Evolutionary conservation across 2,888 invertebrate genomes (phyloP), one percentile per base, ranked within the genome.

Genomic region (Crepidodera aurea): DNA sequence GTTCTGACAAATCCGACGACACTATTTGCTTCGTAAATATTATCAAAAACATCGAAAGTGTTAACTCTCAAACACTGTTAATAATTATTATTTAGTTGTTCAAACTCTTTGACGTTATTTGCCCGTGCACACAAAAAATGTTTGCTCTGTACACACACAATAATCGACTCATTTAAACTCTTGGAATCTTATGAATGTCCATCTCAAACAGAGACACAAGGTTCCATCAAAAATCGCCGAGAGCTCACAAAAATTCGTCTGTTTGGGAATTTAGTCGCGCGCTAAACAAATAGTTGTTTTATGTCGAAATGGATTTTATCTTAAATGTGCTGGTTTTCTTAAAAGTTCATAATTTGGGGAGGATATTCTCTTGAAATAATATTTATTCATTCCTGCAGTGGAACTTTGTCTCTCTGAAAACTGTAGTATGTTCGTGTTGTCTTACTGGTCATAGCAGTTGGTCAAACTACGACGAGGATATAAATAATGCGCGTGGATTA

Each of bases 41-140:
- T 67, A 64, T 62, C 62, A 59, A 64, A 59, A 65, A 61, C 61
- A 68, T 55, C 62, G 62, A 66, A 75, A 72, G 75, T 76, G 75
- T 76, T 74, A 75, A 75, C 71, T 71, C 73, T 73, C 72, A 72
- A 74, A 74, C 73, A 74, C 64, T 70, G 68, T 69, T 69, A 67
- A 71, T 72, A 71, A 74, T 72, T 69, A 70, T n/a, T 68, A 62
- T 66, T 60, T 59, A 65, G 74, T 75, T 75, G 75, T 75, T 72
- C 69, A 72, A 74, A 73, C 73, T 64, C 70, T 72, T 70, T 68
- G 70, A 72, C 69, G 71, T 65, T 73, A 71, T 75, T 73, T 73
- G 71, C 66, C 61, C 69, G 70, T 72, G 60, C 55, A 69, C 63
- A 67, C 54, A 66, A 54, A 37, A 57, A 42, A 57, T 73, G 64